A percentile compares a stretch with the other conserved stretches of the same genome.
Evolutionary conservation across 2,888 invertebrate genomes (phyloP).

Genomic region (Amiota communis): DNA sequence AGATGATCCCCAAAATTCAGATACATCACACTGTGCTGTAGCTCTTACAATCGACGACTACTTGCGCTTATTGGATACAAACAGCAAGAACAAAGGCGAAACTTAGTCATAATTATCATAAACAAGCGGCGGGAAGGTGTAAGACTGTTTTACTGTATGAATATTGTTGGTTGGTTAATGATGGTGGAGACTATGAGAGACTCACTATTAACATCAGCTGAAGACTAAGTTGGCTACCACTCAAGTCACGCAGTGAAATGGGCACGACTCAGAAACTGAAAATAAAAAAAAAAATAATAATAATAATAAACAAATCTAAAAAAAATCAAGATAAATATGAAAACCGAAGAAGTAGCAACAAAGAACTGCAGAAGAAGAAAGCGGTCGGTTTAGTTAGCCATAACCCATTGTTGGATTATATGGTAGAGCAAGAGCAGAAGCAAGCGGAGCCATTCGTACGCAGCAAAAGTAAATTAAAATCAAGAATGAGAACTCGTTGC

Average conservation of each 20-base stretch:
- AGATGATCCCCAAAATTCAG: no score
- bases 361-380: conserved; percentile 22
- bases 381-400: not conserved
- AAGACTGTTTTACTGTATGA: conserved; percentile 15
- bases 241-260: conserved; percentile 66
- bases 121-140: conserved; percentile 41
- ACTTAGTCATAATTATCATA: conserved; percentile 37
- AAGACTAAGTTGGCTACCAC: conserved; percentile 37
- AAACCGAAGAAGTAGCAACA: conserved; percentile 27
- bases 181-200: not conserved
- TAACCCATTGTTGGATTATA: not conserved
- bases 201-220: conserved; percentile 38
- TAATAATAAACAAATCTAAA: conserved; percentile 17
- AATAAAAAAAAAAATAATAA: conserved; percentile 36
- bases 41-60: no score
- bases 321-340: conserved; percentile 45
- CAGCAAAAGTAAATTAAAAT: conserved; percentile 26
- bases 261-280: conserved; percentile 55
- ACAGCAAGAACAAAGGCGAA: conserved; percentile 43
- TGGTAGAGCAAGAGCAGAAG: not conserved
- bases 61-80: no score
- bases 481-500: conserved; percentile 24
- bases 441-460: not conserved
- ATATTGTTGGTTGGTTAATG: conserved; percentile 9
- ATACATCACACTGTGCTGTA: no score